phyloP scores from a whole-genome alignment of 1,140 invertebrate species.

The Myzus persicae region DNA sequence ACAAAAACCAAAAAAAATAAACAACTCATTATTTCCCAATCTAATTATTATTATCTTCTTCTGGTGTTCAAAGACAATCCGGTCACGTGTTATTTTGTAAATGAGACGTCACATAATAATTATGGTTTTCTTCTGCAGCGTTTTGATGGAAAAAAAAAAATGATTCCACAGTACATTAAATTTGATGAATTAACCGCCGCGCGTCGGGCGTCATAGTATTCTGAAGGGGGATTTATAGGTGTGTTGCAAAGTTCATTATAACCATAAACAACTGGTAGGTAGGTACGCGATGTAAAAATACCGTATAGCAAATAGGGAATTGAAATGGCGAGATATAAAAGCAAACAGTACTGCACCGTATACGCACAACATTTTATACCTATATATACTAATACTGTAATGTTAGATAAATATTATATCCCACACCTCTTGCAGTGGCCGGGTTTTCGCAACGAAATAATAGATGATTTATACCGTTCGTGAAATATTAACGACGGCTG shows the following conservation, averaged over 20 bases:
- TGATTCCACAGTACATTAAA: conserved; percentile 43
- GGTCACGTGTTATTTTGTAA: conserved; percentile 33
- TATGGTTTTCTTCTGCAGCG: neutral
- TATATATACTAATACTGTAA: neutral
- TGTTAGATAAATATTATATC: neutral
- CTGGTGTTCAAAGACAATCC: neutral
- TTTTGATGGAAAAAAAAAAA: neutral
- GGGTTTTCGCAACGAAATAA: neutral
- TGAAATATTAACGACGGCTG: neutral
- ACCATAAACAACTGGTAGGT: neutral
- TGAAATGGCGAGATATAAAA: neutral
- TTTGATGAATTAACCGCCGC: conserved; percentile 16
- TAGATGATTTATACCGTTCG: neutral
- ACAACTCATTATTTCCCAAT: neutral
- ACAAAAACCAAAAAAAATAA: too few relatives aligned
- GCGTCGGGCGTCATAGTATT: neutral
- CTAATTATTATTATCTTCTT: neutral
- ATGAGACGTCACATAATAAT: conserved; percentile 38
- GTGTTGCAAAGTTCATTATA: conserved; percentile 26
- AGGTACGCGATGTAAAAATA: neutral
- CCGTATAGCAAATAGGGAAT: neutral
- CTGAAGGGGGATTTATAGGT: neutral
- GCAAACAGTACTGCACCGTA: neutral
- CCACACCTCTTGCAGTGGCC: neutral
- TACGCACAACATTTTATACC: neutral